phyloP scores from a whole-genome alignment of 1,140 invertebrate species.

The Lepidurus packardi region DNA sequence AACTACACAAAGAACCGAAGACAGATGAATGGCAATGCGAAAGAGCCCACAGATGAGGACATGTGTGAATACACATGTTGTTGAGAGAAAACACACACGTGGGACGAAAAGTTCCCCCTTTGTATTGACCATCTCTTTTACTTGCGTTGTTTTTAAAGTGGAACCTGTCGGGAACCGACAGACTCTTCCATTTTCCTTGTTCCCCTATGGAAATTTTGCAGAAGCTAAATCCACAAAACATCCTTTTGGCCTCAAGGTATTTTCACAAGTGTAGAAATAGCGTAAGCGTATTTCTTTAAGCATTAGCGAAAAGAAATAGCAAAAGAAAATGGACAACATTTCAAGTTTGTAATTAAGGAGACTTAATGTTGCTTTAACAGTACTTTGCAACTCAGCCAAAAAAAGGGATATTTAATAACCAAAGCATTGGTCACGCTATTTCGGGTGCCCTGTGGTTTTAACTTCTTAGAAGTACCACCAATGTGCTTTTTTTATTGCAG shows the following conservation, averaged over 20 bases:
- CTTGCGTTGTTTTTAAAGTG: background rate
- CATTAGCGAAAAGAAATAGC: background rate
- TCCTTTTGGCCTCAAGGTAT: background rate
- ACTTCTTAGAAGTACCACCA: background rate
- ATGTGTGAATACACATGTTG: slow-evolving; percentile 18
- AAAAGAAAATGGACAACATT: background rate
- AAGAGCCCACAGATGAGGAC: background rate
- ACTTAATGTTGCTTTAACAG: background rate
- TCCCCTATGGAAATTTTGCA: background rate
- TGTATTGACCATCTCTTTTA: background rate
- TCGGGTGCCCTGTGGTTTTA: background rate
- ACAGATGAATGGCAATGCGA: background rate
- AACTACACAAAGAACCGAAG: background rate
- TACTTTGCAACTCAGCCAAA: background rate
- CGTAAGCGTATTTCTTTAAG: no score
- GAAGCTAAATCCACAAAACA: background rate
- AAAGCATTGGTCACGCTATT: background rate
- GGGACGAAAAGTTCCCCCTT: background rate
- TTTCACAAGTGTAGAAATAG: background rate
- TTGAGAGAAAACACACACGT: slow-evolving; percentile 9
- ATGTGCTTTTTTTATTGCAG: background rate
- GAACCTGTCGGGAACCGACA: background rate
- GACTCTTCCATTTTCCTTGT: background rate
- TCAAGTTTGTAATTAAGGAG: background rate
- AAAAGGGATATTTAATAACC: background rate